A percentile compares a stretch with the other conserved stretches of the same genome.
Evolutionary conservation across 1,140 invertebrate species (phyloP).

Genomic region (Pemphigus obesinymphae): DNA sequence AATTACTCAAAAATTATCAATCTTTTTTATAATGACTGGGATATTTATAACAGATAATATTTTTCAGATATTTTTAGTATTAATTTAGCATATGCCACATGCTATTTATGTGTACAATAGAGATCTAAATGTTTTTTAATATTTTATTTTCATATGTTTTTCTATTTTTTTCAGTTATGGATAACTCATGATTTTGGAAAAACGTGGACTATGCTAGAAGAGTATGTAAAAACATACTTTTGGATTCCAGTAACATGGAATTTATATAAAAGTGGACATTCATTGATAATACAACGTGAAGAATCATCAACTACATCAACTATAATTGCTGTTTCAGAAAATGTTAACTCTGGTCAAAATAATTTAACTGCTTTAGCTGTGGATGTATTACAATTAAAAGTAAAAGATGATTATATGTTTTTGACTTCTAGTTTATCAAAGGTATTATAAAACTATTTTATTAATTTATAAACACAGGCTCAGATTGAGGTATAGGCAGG

Average conservation of each 20-base stretch:
- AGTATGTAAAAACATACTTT: slow-evolving; percentile 65
- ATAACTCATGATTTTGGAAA: slow-evolving; percentile 69
- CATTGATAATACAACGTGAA: slow-evolving; percentile 65
- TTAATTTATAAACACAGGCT: not conserved
- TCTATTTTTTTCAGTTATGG: slow-evolving; percentile 73
- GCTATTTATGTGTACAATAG: too few species aligned
- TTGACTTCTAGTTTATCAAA: slow-evolving; percentile 50
- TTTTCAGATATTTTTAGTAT: too few species aligned
- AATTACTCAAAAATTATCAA: not conserved
- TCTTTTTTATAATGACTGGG: not conserved
- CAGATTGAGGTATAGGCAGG: too few species aligned
- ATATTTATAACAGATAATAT: too few species aligned
- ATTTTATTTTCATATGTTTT: too few species aligned
- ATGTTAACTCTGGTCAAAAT: slow-evolving; percentile 38
- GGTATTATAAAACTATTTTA: not conserved
- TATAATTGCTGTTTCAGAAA: slow-evolving; percentile 32
- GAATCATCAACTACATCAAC: slow-evolving; percentile 54
- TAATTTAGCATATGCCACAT: too few species aligned
- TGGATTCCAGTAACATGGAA: slow-evolving; percentile 37
- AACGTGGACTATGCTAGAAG: slow-evolving; percentile 63
- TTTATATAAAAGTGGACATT: slow-evolving; percentile 22
- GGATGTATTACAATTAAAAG: slow-evolving; percentile 66
- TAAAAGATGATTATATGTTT: slow-evolving; percentile 80
- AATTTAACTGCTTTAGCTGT: slow-evolving; percentile 57
- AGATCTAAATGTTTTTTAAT: too few species aligned